Base-by-base conservation (phyloP, 2,888 invertebrate species). In the Sipunculus nudus region DNA sequence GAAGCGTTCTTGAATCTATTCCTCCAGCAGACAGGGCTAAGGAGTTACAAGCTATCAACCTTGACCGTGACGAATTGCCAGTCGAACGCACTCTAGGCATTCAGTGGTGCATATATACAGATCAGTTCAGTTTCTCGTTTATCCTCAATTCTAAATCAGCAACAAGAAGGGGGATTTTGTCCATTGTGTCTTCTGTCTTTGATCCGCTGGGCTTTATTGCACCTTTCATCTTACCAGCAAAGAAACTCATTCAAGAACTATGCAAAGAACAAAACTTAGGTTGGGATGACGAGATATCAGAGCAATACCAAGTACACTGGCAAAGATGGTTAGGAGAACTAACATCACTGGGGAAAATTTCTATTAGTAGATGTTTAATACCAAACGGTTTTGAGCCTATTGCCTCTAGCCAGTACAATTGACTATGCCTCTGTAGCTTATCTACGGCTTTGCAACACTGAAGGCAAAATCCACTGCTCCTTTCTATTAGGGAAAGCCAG, bases 151-250 rank as follows among this genome's bases (percentile, higher is more conserved):
- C 59, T 16, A 61, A 45, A 25, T 61, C 62, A 40, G 31, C 32
- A n/a, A 69, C 65, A 2, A 61, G 64, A 38, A 50, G 71, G n/a
- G 62, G 64, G n/a, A 45, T 69, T 2, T 53, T 71, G 19, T 68
- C 70, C 8, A 54, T 57, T 16, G 55, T 69, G 16, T 35, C 53
- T n/a, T 38, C 68, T 10, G 45, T 70, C 19, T 67, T 58, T 47
- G 67, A 70, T 43, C 70, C 70, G 1, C 28, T 70, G 2, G 69
- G 69, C 35, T 59, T 70, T n/a, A 23, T 67, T 1, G 62, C 61
- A 25, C 65, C 70, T 2, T 43, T 65, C 28, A 49, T 56, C 1
- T 48, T 70, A 6, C 21, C n/a, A 19, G 69, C 61, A 25, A 68
- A 58, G 39, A 31, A 23, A 16, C n/a, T 26, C 29, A 21, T 54